Conservation (phyloP, 92 coral and sea anemone species). For the Epizoanthus fatuus region DNA sequence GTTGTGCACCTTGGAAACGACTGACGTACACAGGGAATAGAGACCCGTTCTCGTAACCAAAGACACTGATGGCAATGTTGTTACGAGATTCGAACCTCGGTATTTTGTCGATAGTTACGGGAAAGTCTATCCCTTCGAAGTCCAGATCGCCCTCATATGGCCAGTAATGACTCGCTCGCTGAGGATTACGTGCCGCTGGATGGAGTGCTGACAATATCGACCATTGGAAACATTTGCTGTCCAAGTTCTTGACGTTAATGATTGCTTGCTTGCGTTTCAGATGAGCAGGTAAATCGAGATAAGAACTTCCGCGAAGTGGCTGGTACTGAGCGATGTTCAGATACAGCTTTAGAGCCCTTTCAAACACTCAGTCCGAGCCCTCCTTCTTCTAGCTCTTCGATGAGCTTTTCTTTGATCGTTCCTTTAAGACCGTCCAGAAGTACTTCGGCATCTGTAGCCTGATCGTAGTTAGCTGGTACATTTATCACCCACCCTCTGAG, state of each 20-base stretch:
- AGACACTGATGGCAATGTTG: constrained; percentile 24
- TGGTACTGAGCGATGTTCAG: background rate
- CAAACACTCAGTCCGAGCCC: constrained; percentile 14
- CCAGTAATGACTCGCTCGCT: background rate
- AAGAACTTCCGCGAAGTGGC: background rate
- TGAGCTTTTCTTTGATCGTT: background rate
- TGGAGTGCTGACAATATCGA: too few species aligned
- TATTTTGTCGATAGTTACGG: constrained; percentile 19
- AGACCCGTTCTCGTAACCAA: constrained; percentile 33
- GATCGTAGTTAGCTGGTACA: background rate
- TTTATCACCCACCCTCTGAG: constrained; percentile 9
- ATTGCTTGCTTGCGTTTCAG: background rate
- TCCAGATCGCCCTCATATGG: background rate
- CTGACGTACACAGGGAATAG: background rate
- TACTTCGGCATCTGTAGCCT: background rate
- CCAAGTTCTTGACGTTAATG: background rate
- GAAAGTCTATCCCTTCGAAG: background rate
- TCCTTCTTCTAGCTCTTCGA: background rate
- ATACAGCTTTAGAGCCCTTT: background rate
- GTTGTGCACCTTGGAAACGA: too few species aligned
- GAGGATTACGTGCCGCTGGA: too few species aligned
- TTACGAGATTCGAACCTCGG: constrained; percentile 27
- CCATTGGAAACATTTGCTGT: background rate
- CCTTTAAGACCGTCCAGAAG: background rate
- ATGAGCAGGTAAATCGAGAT: background rate